These are phyloP conservation scores for Rhingia campestris DNA, from an alignment of 2,888 invertebrate genomes.

Conservation along the genomic window DNA sequence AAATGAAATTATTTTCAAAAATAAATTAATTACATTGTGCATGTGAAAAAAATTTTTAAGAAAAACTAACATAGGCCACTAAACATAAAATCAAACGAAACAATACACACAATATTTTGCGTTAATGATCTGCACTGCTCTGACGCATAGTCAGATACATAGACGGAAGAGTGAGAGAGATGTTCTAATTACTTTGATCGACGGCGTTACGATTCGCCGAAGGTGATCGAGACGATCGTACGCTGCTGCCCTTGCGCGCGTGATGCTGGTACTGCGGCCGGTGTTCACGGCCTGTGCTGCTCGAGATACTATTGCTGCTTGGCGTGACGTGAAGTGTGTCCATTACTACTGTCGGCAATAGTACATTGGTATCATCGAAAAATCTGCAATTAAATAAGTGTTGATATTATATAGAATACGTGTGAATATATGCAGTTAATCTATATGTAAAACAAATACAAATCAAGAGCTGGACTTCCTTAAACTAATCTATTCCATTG, in stretches of 20 bases:
- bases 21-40: constrained; percentile 39
- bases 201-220: constrained; percentile 79
- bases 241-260: constrained; percentile 71
- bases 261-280: constrained; percentile 75
- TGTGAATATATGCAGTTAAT: neutral
- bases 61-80: constrained; percentile 27
- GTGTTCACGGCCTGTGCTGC: constrained; percentile 47
- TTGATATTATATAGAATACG: too few relatives aligned
- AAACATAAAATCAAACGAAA: constrained; percentile 26
- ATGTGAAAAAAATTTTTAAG: constrained; percentile 6
- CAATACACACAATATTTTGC: constrained; percentile 45
- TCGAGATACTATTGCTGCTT: constrained; percentile 76
- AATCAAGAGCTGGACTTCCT: constrained; percentile 9
- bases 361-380: constrained; percentile 50
- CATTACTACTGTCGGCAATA: constrained; percentile 74
- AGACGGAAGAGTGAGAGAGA: constrained; percentile 41
- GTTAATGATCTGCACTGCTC: constrained; percentile 41
- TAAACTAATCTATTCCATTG: constrained; percentile 34
- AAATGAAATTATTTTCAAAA: constrained; percentile 19
- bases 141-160: constrained; percentile 7
- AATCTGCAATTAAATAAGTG: constrained; percentile 58
- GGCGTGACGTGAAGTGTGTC: constrained; percentile 76
- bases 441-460: constrained; percentile 11
- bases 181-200: constrained; percentile 80
- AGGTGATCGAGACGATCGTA: constrained; percentile 81